These are phyloP conservation scores for Philonicus albiceps DNA, from an alignment of 2,888 invertebrate genomes.

Conservation along the genomic window DNA sequence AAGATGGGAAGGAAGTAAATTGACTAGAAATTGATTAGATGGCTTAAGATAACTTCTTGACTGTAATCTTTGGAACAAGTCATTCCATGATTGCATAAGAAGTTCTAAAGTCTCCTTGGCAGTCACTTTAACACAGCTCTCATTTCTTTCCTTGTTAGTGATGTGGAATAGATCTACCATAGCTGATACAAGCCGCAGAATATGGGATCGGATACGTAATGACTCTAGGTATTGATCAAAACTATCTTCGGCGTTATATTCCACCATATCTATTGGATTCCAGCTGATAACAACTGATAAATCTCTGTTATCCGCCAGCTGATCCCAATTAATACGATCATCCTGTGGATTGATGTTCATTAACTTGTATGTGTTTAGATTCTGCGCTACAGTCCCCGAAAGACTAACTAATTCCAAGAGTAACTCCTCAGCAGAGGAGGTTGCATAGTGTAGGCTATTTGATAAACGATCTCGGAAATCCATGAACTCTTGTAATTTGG, in stretches of 20 bases:
- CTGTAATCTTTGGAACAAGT: conserved; percentile 57
- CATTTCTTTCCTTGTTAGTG: conserved; percentile 4
- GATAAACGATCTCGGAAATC: conserved; percentile 82
- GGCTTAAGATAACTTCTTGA: conserved; percentile 57
- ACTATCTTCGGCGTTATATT: conserved; percentile 54
- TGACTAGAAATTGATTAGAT: conserved; percentile 61
- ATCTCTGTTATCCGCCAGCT: conserved; percentile 79
- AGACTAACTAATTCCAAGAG: conserved; percentile 72
- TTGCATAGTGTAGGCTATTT: conserved; percentile 81
- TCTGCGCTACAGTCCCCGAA: conserved; percentile 60
- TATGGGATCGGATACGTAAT: conserved; percentile 58
- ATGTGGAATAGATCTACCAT: conserved; percentile 60
- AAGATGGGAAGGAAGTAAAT: conserved; percentile 61
- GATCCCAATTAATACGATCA: conserved; percentile 69
- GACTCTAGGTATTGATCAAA: conserved; percentile 61
- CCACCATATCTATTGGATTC: conserved; percentile 68
- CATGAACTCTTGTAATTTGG: conserved; percentile 89
- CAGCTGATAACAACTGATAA: conserved; percentile 74
- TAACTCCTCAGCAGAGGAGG: conserved; percentile 72
- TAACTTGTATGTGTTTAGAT: conserved; percentile 66
- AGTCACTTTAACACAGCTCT: conserved; percentile 36
- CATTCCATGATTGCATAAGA: conserved; percentile 58
- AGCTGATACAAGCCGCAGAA: conserved; percentile 59
- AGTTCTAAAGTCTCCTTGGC: conserved; percentile 54
- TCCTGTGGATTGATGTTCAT: conserved; percentile 70